These are phyloP conservation scores for Belonocnema kinseyi DNA, from an alignment of 1,140 invertebrate genomes.

Conservation along the genomic window DNA sequence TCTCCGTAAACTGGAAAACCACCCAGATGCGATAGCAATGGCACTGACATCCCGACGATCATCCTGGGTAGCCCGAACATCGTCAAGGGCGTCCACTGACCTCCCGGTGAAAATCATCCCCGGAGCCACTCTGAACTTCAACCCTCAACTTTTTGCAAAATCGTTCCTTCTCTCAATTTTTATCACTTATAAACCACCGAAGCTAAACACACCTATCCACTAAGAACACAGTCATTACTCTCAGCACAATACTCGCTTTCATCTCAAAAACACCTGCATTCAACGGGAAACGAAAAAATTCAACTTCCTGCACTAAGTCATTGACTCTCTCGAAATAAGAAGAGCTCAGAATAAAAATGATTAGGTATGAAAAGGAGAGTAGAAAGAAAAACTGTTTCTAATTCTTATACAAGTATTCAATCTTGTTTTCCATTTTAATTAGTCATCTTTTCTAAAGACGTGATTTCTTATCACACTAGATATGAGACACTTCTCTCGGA, in stretches of 20 bases:
- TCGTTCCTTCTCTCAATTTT: neutral
- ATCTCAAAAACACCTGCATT: constrained; percentile 5
- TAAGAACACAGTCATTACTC: constrained; percentile 4
- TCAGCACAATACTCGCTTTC: constrained; percentile 11
- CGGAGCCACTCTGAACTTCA: constrained; percentile 9
- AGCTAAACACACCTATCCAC: neutral
- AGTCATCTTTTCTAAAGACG: too few relatives aligned
- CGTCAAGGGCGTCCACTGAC: constrained; percentile 67
- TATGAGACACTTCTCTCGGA: too few relatives aligned
- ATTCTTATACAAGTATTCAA: too few relatives aligned
- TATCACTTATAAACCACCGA: neutral
- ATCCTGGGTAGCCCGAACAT: constrained; percentile 49
- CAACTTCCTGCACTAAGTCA: neutral
- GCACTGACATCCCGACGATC: constrained; percentile 61
- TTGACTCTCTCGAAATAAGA: neutral
- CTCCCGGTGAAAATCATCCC: constrained; percentile 70
- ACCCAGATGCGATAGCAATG: constrained; percentile 80
- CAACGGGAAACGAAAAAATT: neutral
- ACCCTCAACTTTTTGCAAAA: neutral
- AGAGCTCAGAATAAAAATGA: neutral
- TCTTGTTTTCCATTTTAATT: too few relatives aligned
- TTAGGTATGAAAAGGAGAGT: neutral
- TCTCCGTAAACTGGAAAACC: constrained; percentile 85
- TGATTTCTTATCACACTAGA: too few relatives aligned
- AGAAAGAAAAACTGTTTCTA: too few relatives aligned